Conservation (phyloP, 2,888 invertebrate species). For the Hermaeophaga mercurialis region DNA sequence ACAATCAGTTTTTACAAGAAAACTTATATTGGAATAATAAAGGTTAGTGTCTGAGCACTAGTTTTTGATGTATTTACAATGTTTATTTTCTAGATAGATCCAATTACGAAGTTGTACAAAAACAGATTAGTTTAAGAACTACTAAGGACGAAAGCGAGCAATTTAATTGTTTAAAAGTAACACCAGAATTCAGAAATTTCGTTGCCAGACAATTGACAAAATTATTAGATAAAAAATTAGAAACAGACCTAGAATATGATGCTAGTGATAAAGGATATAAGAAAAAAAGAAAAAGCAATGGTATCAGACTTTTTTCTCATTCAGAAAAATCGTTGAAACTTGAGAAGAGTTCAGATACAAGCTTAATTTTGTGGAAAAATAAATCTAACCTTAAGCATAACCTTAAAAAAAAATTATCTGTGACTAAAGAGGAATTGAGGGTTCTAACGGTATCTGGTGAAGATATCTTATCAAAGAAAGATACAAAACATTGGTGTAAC, state of each 20-base stretch:
- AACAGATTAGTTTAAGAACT: conserved; percentile 43
- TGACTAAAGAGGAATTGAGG: conserved; percentile 46
- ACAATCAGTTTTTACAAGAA: conserved; percentile 59
- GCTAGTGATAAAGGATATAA: conserved; percentile 13
- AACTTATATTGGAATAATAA: conserved; percentile 45
- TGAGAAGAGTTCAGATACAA: conserved; percentile 41
- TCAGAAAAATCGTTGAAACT: conserved; percentile 25
- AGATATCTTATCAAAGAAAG: conserved; percentile 59
- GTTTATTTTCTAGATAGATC: conserved; percentile 24
- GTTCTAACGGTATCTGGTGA: conserved; percentile 58
- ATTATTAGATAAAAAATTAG: conserved; percentile 53
- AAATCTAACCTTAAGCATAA: not conserved
- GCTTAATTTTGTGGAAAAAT: conserved; percentile 6
- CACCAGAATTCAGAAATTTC: conserved; percentile 60
- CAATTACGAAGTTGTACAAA: conserved; percentile 3
- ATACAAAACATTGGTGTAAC: conserved; percentile 62
- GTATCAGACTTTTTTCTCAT: conserved; percentile 41
- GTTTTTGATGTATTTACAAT: conserved; percentile 8
- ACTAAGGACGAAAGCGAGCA: conserved; percentile 58
- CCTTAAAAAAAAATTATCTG: conserved; percentile 24
- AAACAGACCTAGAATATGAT: conserved; percentile 48
- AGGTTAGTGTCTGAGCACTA: conserved; percentile 31
- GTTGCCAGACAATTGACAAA: conserved; percentile 61
- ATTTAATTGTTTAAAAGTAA: conserved; percentile 62
- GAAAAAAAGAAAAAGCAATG: conserved; percentile 28